Conservation (phyloP, 1,140 invertebrate genomes). For the Drosophila kanapiae region DNA sequence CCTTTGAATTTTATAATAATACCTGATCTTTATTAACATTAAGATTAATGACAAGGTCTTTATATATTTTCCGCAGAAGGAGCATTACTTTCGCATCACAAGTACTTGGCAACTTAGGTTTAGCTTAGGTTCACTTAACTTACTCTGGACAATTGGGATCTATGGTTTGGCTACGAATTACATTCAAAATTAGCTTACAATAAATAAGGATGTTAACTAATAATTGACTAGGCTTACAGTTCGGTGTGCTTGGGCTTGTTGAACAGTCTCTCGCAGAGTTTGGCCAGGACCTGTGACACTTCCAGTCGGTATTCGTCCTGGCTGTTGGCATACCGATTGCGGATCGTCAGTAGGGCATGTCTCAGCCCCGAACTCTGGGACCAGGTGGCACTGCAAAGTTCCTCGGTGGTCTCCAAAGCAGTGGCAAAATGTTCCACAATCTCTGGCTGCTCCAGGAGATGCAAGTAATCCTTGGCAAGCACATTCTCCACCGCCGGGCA, state of each 20-base stretch:
- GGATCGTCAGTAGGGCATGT: slow-evolving; percentile 64
- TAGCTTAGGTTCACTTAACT: slow-evolving; percentile 16
- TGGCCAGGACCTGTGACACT: slow-evolving; percentile 54
- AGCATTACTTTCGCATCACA: slow-evolving; percentile 55
- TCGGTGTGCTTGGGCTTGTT: slow-evolving; percentile 65
- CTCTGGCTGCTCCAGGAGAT: slow-evolving; percentile 72
- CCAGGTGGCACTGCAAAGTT: slow-evolving; percentile 66
- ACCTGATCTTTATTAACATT: slow-evolving; percentile 18
- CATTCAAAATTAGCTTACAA: slow-evolving; percentile 34
- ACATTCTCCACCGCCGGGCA: slow-evolving; percentile 58
- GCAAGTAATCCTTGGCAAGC: slow-evolving; percentile 47
- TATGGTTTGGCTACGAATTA: slow-evolving; percentile 44
- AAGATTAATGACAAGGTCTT: slow-evolving; percentile 28
- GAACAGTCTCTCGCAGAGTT: slow-evolving; percentile 52
- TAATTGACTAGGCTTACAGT: slow-evolving; percentile 55
- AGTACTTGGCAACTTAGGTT: slow-evolving; percentile 45
- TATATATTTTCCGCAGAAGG: slow-evolving; percentile 20
- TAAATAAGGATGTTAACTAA: slow-evolving; percentile 13
- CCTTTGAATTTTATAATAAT: background rate
- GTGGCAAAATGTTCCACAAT: slow-evolving; percentile 66
- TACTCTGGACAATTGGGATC: slow-evolving; percentile 16
- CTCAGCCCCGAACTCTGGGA: slow-evolving; percentile 57
- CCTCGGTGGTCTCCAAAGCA: slow-evolving; percentile 55
- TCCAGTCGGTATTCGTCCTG: slow-evolving; percentile 74
- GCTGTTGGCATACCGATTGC: slow-evolving; percentile 62